Evolutionary conservation across 2,113 vertebrate species (phyloP).

Genomic region (Aix galericulata): DNA sequence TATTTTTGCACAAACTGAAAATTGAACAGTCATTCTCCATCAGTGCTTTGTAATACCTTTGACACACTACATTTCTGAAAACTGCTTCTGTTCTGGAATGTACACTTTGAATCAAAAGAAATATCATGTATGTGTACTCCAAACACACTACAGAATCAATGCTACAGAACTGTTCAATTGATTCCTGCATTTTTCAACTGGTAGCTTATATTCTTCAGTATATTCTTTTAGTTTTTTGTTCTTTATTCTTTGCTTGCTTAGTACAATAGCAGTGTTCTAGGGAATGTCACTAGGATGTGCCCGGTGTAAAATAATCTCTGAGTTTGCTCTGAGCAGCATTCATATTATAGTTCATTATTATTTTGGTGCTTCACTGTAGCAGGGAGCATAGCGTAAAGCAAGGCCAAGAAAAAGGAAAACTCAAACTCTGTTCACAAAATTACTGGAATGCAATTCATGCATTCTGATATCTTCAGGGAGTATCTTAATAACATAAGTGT

Average conservation of each 20-base stretch:
- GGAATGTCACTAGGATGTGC: background rate
- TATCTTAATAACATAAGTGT: background rate
- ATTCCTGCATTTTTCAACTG: background rate
- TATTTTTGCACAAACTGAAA: background rate
- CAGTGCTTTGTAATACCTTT: background rate
- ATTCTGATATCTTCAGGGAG: background rate
- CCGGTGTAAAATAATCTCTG: background rate
- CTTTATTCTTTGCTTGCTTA: background rate
- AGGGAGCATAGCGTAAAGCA: background rate
- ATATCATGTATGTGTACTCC: background rate
- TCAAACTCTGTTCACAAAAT: background rate
- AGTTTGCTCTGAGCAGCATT: background rate
- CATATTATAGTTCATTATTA: background rate
- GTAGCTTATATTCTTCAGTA: background rate
- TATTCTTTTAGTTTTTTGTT: no score
- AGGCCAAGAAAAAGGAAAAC: background rate
- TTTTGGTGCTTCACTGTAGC: background rate
- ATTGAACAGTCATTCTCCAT: background rate
- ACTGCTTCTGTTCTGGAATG: background rate
- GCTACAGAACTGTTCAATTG: background rate
- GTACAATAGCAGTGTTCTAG: background rate
- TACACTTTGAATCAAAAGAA: background rate
- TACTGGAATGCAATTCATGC: background rate
- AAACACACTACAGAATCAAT: background rate
- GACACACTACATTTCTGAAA: background rate